These are phyloP conservation scores for Clitarchus hookeri DNA, from an alignment of 2,888 invertebrate species.

Conservation along the genomic window DNA sequence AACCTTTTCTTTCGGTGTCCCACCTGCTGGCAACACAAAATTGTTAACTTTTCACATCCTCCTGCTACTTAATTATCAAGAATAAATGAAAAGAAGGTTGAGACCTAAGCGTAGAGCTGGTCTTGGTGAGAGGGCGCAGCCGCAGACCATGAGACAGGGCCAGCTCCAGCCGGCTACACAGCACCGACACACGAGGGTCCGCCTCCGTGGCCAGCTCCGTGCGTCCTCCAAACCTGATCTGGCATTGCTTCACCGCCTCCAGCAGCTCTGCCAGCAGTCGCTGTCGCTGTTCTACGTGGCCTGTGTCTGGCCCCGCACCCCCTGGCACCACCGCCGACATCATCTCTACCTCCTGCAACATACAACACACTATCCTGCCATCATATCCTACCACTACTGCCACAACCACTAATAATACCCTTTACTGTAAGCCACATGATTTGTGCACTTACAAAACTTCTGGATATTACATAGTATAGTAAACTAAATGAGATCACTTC, in stretches of 20 bases:
- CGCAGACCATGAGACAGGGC: conserved; percentile 78
- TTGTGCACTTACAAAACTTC: no score
- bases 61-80: not conserved
- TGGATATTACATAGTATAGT: no score
- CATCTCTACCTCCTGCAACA: conserved; percentile 57
- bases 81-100: not conserved
- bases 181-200: conserved; percentile 63
- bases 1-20: no score
- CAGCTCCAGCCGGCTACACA: conserved; percentile 77
- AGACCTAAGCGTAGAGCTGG: conserved; percentile 54
- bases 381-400: no score
- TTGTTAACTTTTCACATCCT: no score
- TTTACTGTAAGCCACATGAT: no score
- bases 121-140: conserved; percentile 55
- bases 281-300: conserved; percentile 56
- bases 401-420: no score
- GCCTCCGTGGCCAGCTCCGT: conserved; percentile 90
- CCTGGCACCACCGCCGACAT: conserved; percentile 64
- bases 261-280: conserved; percentile 67
- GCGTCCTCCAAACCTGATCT: conserved; percentile 82
- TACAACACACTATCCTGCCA: no score
- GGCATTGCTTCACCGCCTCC: conserved; percentile 80
- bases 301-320: conserved; percentile 22
- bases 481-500: no score
- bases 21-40: no score